Evolutionary conservation across 2,113 vertebrate genomes (phyloP).

Genomic region (Sphaerodactylus townsendi): DNA sequence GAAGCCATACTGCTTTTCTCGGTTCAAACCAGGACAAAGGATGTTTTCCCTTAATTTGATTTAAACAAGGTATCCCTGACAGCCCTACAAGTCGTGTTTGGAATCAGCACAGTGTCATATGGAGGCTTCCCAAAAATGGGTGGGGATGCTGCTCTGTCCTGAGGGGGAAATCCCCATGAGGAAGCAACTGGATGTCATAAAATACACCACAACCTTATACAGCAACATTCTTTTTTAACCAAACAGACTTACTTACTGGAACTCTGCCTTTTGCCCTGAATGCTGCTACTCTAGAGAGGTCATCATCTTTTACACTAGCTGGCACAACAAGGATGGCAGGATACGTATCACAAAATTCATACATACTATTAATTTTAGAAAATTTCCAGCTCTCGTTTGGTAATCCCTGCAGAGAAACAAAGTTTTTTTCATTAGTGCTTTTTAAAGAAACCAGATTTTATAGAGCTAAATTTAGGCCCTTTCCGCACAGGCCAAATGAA

Average conservation of each 20-base stretch:
- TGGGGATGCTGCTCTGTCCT: too few relatives aligned
- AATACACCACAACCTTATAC: neutral
- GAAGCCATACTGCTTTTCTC: too few relatives aligned
- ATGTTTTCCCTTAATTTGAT: too few relatives aligned
- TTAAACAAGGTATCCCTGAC: too few relatives aligned
- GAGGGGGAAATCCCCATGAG: too few relatives aligned
- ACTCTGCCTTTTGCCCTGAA: slow-evolving; percentile 94
- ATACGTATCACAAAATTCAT: slow-evolving; percentile 94
- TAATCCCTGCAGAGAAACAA: slow-evolving; percentile 80
- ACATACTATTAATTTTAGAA: slow-evolving; percentile 90
- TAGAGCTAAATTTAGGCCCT: neutral
- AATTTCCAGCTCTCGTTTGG: slow-evolving; percentile 98
- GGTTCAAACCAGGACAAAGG: too few relatives aligned
- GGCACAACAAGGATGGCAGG: slow-evolving; percentile 91
- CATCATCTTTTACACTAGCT: slow-evolving; percentile 89
- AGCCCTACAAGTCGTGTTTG: too few relatives aligned
- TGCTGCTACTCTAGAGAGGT: slow-evolving; percentile 85
- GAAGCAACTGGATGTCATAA: neutral
- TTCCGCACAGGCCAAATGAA: too few relatives aligned
- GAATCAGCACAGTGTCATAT: too few relatives aligned
- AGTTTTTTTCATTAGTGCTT: neutral
- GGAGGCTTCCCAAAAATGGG: too few relatives aligned
- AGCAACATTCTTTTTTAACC: neutral
- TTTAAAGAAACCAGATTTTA: slow-evolving; percentile 20
- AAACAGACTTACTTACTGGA: slow-evolving; percentile 81